Evolutionary conservation across 2,797 vertebrate genomes (phyloP).

Genomic region (Loris lydekkerianus): DNA sequence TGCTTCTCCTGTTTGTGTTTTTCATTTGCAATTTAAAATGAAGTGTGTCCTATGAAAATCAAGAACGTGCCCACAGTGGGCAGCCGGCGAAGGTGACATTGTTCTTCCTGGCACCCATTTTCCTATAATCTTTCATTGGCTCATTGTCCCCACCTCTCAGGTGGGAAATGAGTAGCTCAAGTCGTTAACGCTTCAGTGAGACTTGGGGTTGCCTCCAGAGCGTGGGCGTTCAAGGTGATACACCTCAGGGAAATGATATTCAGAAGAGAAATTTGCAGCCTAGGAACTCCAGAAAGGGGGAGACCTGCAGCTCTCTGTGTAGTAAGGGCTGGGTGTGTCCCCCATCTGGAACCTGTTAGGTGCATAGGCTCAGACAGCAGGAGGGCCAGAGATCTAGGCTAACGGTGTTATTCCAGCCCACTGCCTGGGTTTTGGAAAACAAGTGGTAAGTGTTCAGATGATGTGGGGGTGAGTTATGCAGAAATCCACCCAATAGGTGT

Average conservation of each 20-base stretch:
- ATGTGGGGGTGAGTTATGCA: neutral
- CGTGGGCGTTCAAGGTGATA: neutral
- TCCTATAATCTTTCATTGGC: too few relatives aligned
- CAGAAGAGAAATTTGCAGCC: neutral
- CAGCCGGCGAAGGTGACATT: accelerated
- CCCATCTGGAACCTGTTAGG: accelerated
- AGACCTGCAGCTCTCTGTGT: accelerated
- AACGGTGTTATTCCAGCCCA: accelerated
- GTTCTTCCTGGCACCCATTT: neutral
- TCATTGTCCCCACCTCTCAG: neutral
- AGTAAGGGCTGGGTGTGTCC: neutral
- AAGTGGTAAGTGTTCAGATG: neutral
- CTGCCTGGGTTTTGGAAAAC: neutral
- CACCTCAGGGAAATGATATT: neutral
- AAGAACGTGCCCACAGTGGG: neutral
- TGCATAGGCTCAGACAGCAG: neutral
- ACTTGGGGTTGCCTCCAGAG: neutral
- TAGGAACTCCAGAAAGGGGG: accelerated
- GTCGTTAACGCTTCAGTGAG: neutral
- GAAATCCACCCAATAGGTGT: neutral
- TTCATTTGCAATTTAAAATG: neutral
- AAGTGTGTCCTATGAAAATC: neutral
- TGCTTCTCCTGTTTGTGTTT: neutral
- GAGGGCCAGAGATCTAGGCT: accelerated
- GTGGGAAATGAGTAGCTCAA: neutral